These are phyloP conservation scores for Pseudorectes ferrugineus DNA, from an alignment of 2,113 vertebrate species.

Conservation along the genomic window DNA sequence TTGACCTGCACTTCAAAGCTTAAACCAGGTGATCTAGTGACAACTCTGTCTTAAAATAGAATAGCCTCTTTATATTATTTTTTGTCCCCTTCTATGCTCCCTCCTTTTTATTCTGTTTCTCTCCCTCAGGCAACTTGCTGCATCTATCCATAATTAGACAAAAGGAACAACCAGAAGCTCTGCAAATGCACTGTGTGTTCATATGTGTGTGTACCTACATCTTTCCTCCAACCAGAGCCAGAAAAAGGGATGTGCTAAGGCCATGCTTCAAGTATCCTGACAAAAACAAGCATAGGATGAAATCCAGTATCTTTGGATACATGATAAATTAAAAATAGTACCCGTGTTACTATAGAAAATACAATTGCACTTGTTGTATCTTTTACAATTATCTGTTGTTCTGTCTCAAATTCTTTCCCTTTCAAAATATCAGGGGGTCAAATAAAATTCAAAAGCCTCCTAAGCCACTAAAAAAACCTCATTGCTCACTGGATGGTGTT, in stretches of 20 bases:
- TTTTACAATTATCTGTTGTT: background rate
- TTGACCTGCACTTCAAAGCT: background rate
- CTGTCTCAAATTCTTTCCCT: background rate
- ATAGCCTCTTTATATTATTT: background rate
- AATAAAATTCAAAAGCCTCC: background rate
- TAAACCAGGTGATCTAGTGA: background rate
- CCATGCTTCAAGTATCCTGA: background rate
- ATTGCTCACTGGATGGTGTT: background rate
- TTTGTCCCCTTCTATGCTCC: background rate
- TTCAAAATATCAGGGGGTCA: background rate
- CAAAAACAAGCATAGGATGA: background rate
- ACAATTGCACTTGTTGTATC: rapidly evolving
- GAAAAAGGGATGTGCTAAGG: background rate
- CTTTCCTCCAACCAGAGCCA: background rate
- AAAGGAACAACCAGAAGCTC: background rate
- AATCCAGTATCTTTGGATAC: background rate
- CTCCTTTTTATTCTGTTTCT: background rate
- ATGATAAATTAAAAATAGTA: background rate
- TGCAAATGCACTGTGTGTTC: background rate
- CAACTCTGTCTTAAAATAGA: background rate
- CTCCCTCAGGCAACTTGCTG: background rate
- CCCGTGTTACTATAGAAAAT: background rate
- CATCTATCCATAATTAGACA: background rate
- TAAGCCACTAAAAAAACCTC: background rate
- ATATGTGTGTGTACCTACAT: background rate